Base-by-base conservation (phyloP, 2,113 vertebrate species). In the Pundamilia nyererei region DNA sequence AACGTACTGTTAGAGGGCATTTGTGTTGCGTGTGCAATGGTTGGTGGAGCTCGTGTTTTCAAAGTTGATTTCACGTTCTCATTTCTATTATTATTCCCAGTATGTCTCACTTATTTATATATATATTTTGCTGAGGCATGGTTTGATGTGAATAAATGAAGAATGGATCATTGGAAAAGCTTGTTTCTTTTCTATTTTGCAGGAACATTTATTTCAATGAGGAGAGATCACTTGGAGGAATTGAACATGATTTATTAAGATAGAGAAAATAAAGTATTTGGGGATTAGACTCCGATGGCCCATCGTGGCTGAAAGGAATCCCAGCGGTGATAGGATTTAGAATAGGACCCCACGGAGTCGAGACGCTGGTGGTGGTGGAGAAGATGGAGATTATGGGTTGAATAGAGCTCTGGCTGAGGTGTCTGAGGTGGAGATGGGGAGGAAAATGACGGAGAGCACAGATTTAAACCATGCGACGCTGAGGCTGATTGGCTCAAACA, bases 401-500 rank as follows among this genome's bases (percentile, higher is more conserved):
- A 65, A 3, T 1, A 12, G 60, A 35, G 60, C 17, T 65, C 0
- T 35, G 60, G 17, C 0, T 65, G 60, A 65, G 31, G 17, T 35
- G 31, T 62, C 60, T 35, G 9, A 65, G 31, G 60, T 65, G 60
- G 31, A 65, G 60, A 65, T 65, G 31, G 10, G 17, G 17, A 0
- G 17, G 6, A 38, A 65, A 38, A 38, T 38, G 31, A 65, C 0
- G 2, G 17, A 38, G 31, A 65, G 31, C 60, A 0, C 31, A 65
- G 31, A 65, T n/a, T 65, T 65, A 38, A 65, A 65, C 10, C 31
- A 0, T 5, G 31, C 17, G 3, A 38, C 4, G 10, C 60, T n/a
- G 10, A 65, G 17, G 31, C 6, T 62, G 0, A 0, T 62, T 62
- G 17, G 31, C 58, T 62, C 60, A 35, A 12, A 35, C 1, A 35